These are phyloP conservation scores for Plutomurus gul DNA, from an alignment of 1,140 invertebrate species.

Conservation along the genomic window DNA sequence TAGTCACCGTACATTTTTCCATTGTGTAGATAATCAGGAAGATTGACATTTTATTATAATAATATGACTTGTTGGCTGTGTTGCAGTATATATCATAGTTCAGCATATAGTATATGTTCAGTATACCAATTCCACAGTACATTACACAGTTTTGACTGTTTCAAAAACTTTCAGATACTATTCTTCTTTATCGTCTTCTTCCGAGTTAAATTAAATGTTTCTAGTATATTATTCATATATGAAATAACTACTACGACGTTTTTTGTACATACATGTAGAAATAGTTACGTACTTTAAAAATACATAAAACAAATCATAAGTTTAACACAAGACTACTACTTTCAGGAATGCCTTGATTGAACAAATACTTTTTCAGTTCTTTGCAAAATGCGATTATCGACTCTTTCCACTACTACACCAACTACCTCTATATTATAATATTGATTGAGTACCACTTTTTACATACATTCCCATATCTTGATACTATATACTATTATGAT, in stretches of 20 bases:
- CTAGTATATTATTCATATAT: no score
- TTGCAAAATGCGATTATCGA: slow-evolving; percentile 23
- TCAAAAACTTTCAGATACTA: neutral
- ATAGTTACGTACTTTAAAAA: slow-evolving; percentile 23
- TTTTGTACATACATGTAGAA: slow-evolving; percentile 25
- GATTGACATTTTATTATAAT: slow-evolving; percentile 9
- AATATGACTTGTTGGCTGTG: slow-evolving; percentile 7
- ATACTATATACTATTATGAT: neutral
- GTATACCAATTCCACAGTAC: neutral
- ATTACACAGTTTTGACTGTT: neutral
- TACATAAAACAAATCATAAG: slow-evolving; percentile 30
- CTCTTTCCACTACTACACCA: neutral
- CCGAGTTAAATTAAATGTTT: neutral
- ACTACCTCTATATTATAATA: no score
- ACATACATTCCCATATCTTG: neutral
- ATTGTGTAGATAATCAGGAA: neutral
- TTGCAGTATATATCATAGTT: neutral
- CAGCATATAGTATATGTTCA: no score
- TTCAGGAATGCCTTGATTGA: slow-evolving; percentile 28
- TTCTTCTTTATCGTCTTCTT: neutral
- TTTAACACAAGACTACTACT: slow-evolving; percentile 18
- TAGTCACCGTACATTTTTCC: slow-evolving; percentile 2
- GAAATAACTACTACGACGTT: no score
- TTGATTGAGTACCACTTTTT: no score
- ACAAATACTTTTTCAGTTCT: slow-evolving; percentile 30